A percentile compares a stretch with the other conserved stretches of the same genome.
Conservation (phyloP, 2,113 vertebrate genomes). For the Microtus richardsoni region DNA sequence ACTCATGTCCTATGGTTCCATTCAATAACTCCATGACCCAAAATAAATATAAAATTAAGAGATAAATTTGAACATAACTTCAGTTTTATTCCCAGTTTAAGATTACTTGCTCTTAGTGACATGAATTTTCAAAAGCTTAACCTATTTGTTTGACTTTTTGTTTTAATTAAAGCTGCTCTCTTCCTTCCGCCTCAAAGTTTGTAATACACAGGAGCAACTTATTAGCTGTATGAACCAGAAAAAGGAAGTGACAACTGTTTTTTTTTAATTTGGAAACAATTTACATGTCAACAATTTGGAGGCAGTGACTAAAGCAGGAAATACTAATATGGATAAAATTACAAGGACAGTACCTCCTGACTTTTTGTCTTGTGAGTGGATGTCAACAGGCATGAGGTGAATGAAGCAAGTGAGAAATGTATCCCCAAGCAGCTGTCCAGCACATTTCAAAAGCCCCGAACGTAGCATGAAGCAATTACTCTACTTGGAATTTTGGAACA, state of each 20-base stretch:
- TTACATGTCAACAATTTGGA: not conserved
- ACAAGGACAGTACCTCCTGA: not conserved
- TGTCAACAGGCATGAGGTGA: not conserved
- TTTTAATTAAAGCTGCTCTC: not conserved
- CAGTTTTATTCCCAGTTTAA: not conserved
- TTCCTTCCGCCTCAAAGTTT: not conserved
- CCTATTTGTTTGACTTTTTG: not conserved
- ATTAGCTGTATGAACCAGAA: not conserved
- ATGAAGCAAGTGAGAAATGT: not conserved
- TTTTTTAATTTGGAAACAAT: not conserved
- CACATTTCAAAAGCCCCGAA: not conserved
- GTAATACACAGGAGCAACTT: not conserved
- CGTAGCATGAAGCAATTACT: not conserved
- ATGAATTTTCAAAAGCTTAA: not conserved
- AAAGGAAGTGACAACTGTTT: not conserved
- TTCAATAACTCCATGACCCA: not conserved
- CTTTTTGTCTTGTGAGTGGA: not conserved
- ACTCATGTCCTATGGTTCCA: not conserved
- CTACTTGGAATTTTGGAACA: not conserved
- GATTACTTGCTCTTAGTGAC: not conserved
- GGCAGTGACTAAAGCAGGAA: not conserved
- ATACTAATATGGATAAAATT: not conserved
- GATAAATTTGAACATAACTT: not conserved
- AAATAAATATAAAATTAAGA: not conserved
- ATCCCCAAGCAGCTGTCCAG: no score